Conservation (phyloP, 2,888 invertebrate species). For the Aquatica leii region DNA sequence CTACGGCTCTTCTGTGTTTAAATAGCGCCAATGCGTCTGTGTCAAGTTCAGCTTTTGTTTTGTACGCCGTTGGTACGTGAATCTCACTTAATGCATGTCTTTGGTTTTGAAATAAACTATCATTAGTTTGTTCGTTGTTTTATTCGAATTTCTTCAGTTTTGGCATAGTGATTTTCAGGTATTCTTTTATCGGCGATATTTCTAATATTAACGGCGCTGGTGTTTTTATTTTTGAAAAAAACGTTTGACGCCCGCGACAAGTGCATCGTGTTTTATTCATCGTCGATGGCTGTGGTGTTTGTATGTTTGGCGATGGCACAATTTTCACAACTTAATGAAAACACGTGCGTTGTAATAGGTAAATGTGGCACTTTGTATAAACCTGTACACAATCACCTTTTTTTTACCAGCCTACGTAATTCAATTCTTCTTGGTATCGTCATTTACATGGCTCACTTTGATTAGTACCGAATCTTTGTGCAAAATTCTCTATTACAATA, state of each 20-base stretch:
- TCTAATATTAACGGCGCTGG: constrained; percentile 33
- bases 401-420: constrained; percentile 51
- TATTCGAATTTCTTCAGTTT: neutral
- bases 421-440: constrained; percentile 49
- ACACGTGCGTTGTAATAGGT: constrained; percentile 49
- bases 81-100: neutral
- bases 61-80: constrained; percentile 31
- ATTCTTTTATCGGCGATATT: constrained; percentile 38
- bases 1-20: constrained; percentile 36
- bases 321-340: constrained; percentile 36
- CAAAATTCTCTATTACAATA: constrained; percentile 46
- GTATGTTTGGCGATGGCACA: constrained; percentile 48
- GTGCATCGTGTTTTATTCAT: constrained; percentile 48
- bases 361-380: constrained; percentile 31
- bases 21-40: constrained; percentile 17
- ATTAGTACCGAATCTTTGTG: constrained; percentile 50
- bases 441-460: constrained; percentile 52
- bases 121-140: neutral
- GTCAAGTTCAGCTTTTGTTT: constrained; percentile 22
- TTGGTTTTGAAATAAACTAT: neutral
- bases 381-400: constrained; percentile 5
- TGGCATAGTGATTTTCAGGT: no score
- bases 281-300: constrained; percentile 50
- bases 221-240: constrained; percentile 34
- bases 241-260: constrained; percentile 46